Evolutionary conservation across 2,797 vertebrate genomes (phyloP).

Genomic region (Chloroceryle inda): DNA sequence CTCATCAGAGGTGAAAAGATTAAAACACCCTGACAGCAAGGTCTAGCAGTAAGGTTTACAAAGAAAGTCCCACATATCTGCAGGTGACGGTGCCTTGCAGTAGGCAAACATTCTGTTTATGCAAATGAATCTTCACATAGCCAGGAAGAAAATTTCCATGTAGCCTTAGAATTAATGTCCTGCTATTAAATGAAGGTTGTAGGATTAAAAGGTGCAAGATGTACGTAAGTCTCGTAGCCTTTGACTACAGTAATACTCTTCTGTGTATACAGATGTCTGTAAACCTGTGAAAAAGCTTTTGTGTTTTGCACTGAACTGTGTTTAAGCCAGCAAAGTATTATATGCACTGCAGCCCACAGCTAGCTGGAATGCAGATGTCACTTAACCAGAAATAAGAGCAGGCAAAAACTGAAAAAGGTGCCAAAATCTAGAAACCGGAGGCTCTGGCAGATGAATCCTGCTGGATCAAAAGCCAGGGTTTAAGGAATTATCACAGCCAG

Average conservation of each 20-base stretch:
- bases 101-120: background rate
- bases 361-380: background rate
- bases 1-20: background rate
- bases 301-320: background rate
- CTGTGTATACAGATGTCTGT: background rate
- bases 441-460: background rate
- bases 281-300: background rate
- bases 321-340: background rate
- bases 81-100: background rate
- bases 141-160: background rate
- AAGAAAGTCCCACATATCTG: background rate
- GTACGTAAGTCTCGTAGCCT: background rate
- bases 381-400: background rate
- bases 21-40: background rate
- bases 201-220: background rate
- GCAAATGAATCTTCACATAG: background rate
- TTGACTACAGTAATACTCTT: background rate
- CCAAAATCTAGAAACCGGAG: background rate
- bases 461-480: background rate
- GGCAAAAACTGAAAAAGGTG: background rate
- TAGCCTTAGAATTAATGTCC: background rate
- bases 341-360: background rate
- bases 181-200: background rate
- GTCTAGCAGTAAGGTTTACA: background rate
- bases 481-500: background rate